Evolutionary conservation across 2,797 vertebrate genomes (phyloP).

Genomic region (Euphonia xanthogaster): DNA sequence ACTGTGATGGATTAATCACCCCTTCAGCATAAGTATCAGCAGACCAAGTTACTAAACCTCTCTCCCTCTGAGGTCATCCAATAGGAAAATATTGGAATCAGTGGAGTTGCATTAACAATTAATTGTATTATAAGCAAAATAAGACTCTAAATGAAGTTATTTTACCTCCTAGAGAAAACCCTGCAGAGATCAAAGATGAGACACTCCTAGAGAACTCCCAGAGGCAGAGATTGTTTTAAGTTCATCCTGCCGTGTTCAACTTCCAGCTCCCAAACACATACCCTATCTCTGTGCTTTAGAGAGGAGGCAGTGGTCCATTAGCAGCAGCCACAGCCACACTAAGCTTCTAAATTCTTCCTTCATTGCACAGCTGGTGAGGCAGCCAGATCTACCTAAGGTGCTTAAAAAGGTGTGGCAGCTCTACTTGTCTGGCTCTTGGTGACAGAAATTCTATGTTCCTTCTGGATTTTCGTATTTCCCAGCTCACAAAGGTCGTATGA

Average conservation of each 20-base stretch:
- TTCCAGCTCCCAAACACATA: not conserved
- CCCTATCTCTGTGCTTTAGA: not conserved
- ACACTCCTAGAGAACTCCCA: not conserved
- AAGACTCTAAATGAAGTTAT: not conserved
- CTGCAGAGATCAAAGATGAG: not conserved
- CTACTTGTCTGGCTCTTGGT: not conserved
- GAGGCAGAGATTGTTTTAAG: not conserved
- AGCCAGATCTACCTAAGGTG: not conserved
- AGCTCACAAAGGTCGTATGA: not conserved
- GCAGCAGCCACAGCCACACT: not conserved
- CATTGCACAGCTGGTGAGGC: not conserved
- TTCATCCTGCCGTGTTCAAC: not conserved
- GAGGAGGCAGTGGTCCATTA: not conserved
- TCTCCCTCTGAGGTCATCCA: not conserved
- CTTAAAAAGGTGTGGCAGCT: not conserved
- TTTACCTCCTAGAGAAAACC: conserved; percentile 7
- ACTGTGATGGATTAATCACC: not conserved
- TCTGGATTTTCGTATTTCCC: not conserved
- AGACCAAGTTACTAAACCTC: not conserved
- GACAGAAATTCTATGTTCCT: not conserved
- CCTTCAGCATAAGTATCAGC: not conserved
- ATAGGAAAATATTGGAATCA: not conserved
- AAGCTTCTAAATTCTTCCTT: not conserved
- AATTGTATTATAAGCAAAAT: not conserved
- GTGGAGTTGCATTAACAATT: not conserved